Conservation (phyloP, 2,113 vertebrate genomes). For the Ascaphus truei region DNA sequence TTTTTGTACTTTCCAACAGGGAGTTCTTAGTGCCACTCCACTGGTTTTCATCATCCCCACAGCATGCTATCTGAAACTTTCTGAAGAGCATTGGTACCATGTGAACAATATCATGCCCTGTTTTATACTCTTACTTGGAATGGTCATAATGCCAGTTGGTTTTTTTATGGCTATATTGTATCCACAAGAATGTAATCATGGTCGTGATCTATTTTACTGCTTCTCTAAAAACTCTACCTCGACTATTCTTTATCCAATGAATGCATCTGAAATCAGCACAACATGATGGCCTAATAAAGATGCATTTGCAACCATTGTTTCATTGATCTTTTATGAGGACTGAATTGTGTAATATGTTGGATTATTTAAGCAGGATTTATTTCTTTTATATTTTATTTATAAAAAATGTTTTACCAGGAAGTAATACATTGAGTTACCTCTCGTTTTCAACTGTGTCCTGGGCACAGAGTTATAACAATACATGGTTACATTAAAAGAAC, state of each 20-base stretch:
- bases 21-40: conserved; percentile 81
- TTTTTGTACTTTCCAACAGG: conserved; percentile 64
- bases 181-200: conserved; percentile 83
- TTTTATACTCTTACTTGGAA: conserved; percentile 70
- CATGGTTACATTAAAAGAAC: too few relatives aligned
- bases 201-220: conserved; percentile 90
- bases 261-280: neutral
- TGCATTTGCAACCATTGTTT: too few relatives aligned
- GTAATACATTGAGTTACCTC: too few relatives aligned
- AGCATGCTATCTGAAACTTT: conserved; percentile 85
- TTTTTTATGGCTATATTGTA: conserved; percentile 71
- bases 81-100: conserved; percentile 73
- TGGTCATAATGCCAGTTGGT: conserved; percentile 79
- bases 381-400: too few relatives aligned
- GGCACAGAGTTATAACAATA: too few relatives aligned
- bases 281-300: neutral
- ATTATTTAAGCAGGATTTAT: too few relatives aligned
- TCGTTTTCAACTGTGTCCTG: too few relatives aligned
- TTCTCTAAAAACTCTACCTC: conserved; percentile 61
- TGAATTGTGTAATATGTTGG: too few relatives aligned
- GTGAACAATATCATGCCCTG: conserved; percentile 69
- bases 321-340: too few relatives aligned
- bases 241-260: conserved; percentile 42
- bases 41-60: conserved; percentile 92
- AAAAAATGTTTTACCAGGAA: too few relatives aligned